Evolutionary conservation across 2,113 vertebrate genomes (phyloP).

Genomic region (Datnioides undecimradiatus): DNA sequence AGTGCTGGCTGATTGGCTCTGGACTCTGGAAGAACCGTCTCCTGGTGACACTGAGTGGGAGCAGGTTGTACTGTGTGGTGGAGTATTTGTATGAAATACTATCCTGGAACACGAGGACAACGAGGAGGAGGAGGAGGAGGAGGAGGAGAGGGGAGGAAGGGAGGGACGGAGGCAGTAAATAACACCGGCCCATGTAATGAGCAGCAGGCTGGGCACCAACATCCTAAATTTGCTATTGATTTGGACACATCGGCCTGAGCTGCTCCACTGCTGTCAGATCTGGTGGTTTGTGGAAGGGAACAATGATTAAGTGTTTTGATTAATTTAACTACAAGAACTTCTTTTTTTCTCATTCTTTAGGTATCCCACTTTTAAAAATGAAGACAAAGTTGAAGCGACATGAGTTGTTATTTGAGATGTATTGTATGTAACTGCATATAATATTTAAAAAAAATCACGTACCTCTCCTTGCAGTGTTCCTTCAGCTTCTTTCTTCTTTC

Average conservation of each 20-base stretch:
- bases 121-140: constrained; percentile 32
- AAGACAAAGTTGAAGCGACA: constrained; percentile 8
- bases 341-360: background rate
- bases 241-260: constrained; percentile 29
- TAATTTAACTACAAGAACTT: constrained; percentile 8
- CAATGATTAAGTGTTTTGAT: constrained; percentile 59
- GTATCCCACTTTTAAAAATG: constrained; percentile 4
- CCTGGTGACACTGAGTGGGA: constrained; percentile 66
- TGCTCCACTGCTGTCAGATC: constrained; percentile 40
- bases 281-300: constrained; percentile 34
- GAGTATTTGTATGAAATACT: constrained; percentile 50
- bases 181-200: constrained; percentile 55
- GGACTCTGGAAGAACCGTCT: constrained; percentile 33
- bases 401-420: too few relatives aligned
- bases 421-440: too few relatives aligned
- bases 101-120: constrained; percentile 53
- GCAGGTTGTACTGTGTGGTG: constrained; percentile 53
- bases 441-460: constrained; percentile 31
- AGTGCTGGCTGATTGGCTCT: constrained; percentile 13
- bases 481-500: background rate
- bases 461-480: background rate
- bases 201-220: constrained; percentile 34
- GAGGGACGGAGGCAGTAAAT: constrained; percentile 49
- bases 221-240: constrained; percentile 71
- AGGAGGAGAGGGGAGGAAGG: background rate